Conservation (phyloP, 2,113 vertebrate species). For the Pundamilia nyererei region DNA sequence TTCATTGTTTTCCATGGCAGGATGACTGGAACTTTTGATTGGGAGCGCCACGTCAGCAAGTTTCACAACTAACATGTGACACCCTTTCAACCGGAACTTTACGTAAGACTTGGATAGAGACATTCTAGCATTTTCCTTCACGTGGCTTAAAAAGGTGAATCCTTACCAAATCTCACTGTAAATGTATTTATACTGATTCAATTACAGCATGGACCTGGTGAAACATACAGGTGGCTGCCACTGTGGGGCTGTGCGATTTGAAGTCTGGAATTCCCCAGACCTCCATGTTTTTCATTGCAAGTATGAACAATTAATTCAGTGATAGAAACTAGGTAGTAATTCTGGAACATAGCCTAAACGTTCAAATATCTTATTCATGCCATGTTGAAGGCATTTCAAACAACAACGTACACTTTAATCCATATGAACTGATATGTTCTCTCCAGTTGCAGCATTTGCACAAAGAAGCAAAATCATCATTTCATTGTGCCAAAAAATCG, state of each 20-base stretch:
- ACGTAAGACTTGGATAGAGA: not conserved
- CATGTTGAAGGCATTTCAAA: not conserved
- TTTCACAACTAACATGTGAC: conserved; percentile 30
- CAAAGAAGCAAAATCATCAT: conserved; percentile 91
- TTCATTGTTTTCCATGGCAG: not conserved
- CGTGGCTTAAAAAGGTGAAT: not conserved
- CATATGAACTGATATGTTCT: conserved; percentile 17
- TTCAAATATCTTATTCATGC: not conserved
- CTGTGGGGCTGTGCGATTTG: conserved; percentile 87
- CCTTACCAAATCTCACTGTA: not conserved
- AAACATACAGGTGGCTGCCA: conserved; percentile 91
- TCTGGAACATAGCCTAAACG: not conserved
- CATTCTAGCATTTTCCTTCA: not conserved
- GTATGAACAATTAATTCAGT: conserved; percentile 64
- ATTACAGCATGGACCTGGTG: conserved; percentile 77
- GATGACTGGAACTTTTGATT: not conserved
- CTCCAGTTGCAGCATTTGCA: conserved; percentile 91
- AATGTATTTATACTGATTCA: not conserved
- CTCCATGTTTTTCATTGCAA: conserved; percentile 93
- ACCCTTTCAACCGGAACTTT: not conserved
- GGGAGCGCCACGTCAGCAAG: conserved; percentile 20
- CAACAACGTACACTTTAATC: not conserved
- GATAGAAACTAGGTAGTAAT: not conserved
- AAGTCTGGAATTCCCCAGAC: conserved; percentile 82
- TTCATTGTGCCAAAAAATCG: conserved; percentile 85